Base-by-base conservation (phyloP, 1,140 invertebrate genomes). In the Penaeus indicus region DNA sequence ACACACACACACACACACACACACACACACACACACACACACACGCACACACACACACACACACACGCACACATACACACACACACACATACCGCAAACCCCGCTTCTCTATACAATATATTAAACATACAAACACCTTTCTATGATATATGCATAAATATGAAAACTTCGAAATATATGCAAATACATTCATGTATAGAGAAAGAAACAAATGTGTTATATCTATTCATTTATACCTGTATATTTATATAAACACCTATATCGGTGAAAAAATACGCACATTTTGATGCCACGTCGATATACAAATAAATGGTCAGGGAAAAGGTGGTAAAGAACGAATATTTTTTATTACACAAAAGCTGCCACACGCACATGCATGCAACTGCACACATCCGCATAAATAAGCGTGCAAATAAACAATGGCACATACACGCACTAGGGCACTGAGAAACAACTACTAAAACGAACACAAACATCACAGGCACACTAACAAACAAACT, bases 151-250 rank as follows among this genome's bases (percentile, higher is more conserved):
- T 75, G 38, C 38, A 27, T 75, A 27, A 32, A 75, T 63, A 54
- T 54, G 25, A 38, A 25, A 32, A 82, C 19, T 38, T 82, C 27
- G 18, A 54, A 38, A 82, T 82, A 25, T 63, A 62, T 82, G 42
- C 42, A 82, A 38, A 82, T 82, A 21, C 42, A 82, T 82, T 38
- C 32, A 67, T 82, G 32, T 82, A 63, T 82, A 67, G 21, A 63
- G 25, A 63, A 38, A 82, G 25, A 82, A 32, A 75, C 38, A 75
- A 32, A 75, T 75, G 38, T 75, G 38, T 22, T 75, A 75, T 75
- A 75, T 75, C 2, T 82, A 63, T 54, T 19, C 27, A 82, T 54
- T 38, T 27, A 82, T 32, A 82, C 21, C 27, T 25, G 42, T 54
- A 67, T 54, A 82, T 54, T 32, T 32, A 81, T 25, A 81, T n/a